These are phyloP conservation scores for Halcyon chelicuti DNA, from an alignment of 2,797 vertebrate genomes.

Conservation along the genomic window DNA sequence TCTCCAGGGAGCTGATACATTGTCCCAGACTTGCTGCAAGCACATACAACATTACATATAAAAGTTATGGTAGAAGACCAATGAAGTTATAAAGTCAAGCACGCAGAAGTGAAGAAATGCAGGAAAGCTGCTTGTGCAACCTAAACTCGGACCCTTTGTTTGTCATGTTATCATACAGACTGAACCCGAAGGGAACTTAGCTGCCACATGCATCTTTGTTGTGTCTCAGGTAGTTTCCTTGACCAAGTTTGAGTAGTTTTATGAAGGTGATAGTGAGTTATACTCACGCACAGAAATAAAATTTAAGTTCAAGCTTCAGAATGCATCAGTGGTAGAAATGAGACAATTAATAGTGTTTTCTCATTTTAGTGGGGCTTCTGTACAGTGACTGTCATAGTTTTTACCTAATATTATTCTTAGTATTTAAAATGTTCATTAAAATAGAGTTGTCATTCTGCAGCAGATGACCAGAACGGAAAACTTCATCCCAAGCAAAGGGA, in stretches of 20 bases:
- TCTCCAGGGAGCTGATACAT: not conserved
- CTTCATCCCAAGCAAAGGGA: not conserved
- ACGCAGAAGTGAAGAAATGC: not conserved
- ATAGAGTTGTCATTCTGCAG: not conserved
- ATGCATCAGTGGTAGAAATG: not conserved
- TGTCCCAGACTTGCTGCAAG: not conserved
- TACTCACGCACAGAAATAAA: not conserved
- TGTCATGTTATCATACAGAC: not conserved
- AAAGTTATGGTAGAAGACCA: not conserved
- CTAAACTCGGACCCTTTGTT: not conserved
- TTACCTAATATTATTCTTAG: not conserved
- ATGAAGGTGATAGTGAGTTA: not conserved
- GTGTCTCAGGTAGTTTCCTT: not conserved
- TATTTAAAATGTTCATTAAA: not conserved
- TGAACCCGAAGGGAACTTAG: not conserved
- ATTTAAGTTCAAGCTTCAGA: not conserved
- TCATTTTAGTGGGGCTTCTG: not conserved
- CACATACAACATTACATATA: not conserved
- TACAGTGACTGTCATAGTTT: not conserved
- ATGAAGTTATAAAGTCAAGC: not conserved
- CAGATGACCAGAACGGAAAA: not conserved
- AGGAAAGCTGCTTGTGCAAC: not conserved
- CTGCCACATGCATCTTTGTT: not conserved
- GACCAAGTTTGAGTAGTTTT: not conserved
- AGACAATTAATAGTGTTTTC: not conserved